Evolutionary conservation across 2,888 invertebrate species (phyloP), one percentile per base, ranked within the genome.

Genomic region (Xanthorhoe spadicearia): DNA sequence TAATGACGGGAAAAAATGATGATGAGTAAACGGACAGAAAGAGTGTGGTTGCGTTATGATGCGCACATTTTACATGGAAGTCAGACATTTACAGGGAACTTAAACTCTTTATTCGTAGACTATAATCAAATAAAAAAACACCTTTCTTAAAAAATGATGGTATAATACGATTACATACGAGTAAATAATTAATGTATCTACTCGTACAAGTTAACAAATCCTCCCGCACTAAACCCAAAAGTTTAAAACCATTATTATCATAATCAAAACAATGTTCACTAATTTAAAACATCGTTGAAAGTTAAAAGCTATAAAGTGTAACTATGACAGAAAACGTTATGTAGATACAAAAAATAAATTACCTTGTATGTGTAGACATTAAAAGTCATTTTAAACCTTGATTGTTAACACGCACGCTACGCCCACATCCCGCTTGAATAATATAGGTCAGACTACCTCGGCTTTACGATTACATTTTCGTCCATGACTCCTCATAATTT

Each of bases 351-450:
- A 84, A 84, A 81, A 81, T 79, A 81, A 84, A 89, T 86, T 84
- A 82, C 79, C 81, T 81, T 85, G 83, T 87, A 86, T 86, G 85
- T 87, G 88, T 87, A 86, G 88, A 87, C 86, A 86, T 86, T 85
- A 82, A 82, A 70, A 81, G 79, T 83, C 77, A 81, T 83, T 85
- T 80, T 81, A 82, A 82, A 82, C 77, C 76, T 81, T 86, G 89
- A 90, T 87, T 88, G 88, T 84, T 73, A 73, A 77, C 84, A 86
- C 83, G 87, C 89, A 90, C 88, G 87, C 83, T 70, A 80, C 75
- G 72, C 75, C 72, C 73, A 67, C 68, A 46, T 74, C 63, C 35
- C 53, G 59, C 61, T 49, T 60, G 35, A 68, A 71, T 73, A 77
- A 84, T 82, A 76, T 84, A 82, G 84, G 85, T 86, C 84, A 83